Evolutionary conservation across 2,888 invertebrate genomes (phyloP), one percentile per base, ranked within the genome.

Genomic region (Apamea crenata): DNA sequence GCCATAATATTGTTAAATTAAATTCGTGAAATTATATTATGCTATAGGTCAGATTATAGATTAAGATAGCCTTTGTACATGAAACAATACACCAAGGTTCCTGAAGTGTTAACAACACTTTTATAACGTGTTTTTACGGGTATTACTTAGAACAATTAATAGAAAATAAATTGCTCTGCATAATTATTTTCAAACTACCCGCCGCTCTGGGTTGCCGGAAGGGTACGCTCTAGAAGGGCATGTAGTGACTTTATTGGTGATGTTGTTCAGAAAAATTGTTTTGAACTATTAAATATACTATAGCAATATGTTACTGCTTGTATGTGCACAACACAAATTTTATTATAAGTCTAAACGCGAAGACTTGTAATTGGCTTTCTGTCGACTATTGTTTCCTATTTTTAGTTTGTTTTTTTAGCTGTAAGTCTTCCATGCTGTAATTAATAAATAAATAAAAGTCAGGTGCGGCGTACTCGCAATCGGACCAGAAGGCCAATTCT

Each of bases 1-100:
- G 59, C 44, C 63, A 77, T 59, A 73, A 68, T 63, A 73, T 69
- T 73, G 21, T 81, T 77, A 36, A 77, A 75, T 73, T 73, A 53
- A 85, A 44, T 81, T 72, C 16, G 25, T 72, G 25, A 40, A 75
- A 56, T 77, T 72, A 63, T 70, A 53, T 69, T 36, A 61, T 61
- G n/a, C 56, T 16, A 4, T 56, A 61, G 71, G 53, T 84, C 74
- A 78, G 83, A 78, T 86, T 75, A 56, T 25, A 70, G 47, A 86
- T 78, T 63, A 77, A 82, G 82, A 85, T 77, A 82, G 40, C 44
- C 25, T 66, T n/a, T 21, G 56, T 61, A 69, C 65, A 50, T 47
- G 36, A 5, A 25, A 50, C 36, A 12, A 74, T 71, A 79, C 29
- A 68, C 47, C 16, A 56, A 21, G 66, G 70, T 47, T 66, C n/a